Conservation (phyloP, 2,888 invertebrate species). For the Aleiodes alternator region DNA sequence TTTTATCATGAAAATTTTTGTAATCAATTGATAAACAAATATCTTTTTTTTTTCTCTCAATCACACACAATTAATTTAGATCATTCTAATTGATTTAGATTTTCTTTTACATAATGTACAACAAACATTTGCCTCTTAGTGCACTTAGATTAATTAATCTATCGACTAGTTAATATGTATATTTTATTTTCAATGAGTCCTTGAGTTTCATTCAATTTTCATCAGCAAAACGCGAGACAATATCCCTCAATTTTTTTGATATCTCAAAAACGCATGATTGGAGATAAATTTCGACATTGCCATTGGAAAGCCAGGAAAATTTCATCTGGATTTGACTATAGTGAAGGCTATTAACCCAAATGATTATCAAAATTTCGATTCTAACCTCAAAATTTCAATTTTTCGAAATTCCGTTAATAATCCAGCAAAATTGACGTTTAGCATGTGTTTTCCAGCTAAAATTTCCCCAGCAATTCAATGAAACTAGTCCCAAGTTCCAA, state of each 20-base stretch:
- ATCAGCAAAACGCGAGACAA: not conserved
- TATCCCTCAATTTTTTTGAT: no score
- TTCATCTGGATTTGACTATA: no score
- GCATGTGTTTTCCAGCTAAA: no score
- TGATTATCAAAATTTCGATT: no score
- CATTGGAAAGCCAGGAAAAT: no score
- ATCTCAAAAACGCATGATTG: no score
- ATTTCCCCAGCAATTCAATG: not conserved
- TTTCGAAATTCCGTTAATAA: no score
- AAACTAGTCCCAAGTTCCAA: not conserved
- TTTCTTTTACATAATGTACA: not conserved
- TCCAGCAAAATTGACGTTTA: no score
- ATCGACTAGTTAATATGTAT: not conserved
- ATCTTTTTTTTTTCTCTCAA: not conserved
- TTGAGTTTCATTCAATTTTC: not conserved
- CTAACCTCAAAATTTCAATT: no score
- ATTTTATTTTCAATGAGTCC: slow-evolving; percentile 5
- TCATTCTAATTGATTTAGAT: not conserved
- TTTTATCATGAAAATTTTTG: no score
- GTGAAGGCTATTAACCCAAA: no score
- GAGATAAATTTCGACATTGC: no score
- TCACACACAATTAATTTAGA: not conserved
- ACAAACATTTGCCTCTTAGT: slow-evolving; percentile 7
- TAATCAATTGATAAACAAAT: not conserved
- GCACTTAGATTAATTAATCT: not conserved